These are phyloP conservation scores for Ceriagrion tenellum DNA, from an alignment of 2,888 invertebrate species.

Conservation along the genomic window DNA sequence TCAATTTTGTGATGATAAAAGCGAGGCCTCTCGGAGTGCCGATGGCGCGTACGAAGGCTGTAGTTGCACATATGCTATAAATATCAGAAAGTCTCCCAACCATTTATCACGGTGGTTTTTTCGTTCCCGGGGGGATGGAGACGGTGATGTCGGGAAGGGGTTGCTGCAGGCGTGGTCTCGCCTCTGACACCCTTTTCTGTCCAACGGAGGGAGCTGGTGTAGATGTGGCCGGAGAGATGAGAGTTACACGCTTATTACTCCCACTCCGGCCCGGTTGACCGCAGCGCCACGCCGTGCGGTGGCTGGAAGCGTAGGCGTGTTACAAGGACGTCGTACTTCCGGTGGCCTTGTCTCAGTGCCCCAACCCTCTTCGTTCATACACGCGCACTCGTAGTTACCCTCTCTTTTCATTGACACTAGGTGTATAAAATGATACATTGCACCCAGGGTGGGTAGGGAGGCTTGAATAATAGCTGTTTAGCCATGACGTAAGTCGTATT, in stretches of 20 bases:
- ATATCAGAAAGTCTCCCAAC: not conserved
- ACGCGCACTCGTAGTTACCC: not conserved
- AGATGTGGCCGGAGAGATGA: constrained; percentile 23
- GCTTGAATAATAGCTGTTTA: not conserved
- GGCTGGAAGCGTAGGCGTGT: constrained; percentile 40
- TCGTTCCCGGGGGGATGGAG: not conserved
- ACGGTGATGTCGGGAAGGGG: not conserved
- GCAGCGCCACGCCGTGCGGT: not conserved
- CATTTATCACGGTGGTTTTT: not conserved
- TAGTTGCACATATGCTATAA: not conserved
- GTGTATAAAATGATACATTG: constrained; percentile 25
- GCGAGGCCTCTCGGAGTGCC: not conserved
- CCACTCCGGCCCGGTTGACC: constrained; percentile 41
- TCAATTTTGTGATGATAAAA: constrained; percentile 14
- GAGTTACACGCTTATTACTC: constrained; percentile 1
- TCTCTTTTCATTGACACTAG: constrained; percentile 9
- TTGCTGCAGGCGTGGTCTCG: constrained; percentile 39
- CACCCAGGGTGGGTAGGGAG: not conserved
- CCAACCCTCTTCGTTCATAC: not conserved
- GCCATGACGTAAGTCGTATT: not conserved
- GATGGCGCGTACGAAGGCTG: not conserved
- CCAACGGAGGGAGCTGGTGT: not conserved
- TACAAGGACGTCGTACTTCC: constrained; percentile 65
- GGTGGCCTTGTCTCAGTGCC: constrained; percentile 47
- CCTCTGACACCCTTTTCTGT: constrained; percentile 15